These are phyloP conservation scores for Cynaeus angustus DNA, from an alignment of 2,888 invertebrate genomes.

Conservation along the genomic window DNA sequence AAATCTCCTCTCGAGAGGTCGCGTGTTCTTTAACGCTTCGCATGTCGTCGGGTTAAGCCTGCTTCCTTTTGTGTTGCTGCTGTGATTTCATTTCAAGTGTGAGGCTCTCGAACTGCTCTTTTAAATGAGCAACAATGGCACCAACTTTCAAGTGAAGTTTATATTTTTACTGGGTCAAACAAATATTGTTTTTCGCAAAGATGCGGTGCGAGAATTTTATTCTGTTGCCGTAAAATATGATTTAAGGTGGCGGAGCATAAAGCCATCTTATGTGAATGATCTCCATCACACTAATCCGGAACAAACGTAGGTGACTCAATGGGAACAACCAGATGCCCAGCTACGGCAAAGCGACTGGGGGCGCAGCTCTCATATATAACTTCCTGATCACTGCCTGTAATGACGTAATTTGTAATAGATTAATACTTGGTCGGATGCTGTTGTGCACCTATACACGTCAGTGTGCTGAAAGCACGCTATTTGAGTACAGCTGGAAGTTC, in stretches of 20 bases:
- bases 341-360: slow-evolving; percentile 43
- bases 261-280: slow-evolving; percentile 61
- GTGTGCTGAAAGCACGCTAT: slow-evolving; percentile 63
- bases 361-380: slow-evolving; percentile 63
- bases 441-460: slow-evolving; percentile 62
- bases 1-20: slow-evolving; percentile 47
- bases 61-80: slow-evolving; percentile 32
- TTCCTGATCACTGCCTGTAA: slow-evolving; percentile 70
- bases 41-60: slow-evolving; percentile 44
- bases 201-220: too few relatives aligned
- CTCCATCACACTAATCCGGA: slow-evolving; percentile 55
- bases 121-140: slow-evolving; percentile 41
- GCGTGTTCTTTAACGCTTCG: slow-evolving; percentile 50
- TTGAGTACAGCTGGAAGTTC: slow-evolving; percentile 63
- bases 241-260: slow-evolving; percentile 63
- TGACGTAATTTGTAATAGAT: slow-evolving; percentile 71
- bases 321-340: slow-evolving; percentile 61
- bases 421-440: slow-evolving; percentile 65
- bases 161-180: slow-evolving; percentile 4
- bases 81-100: slow-evolving; percentile 28
- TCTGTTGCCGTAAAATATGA: slow-evolving; percentile 32
- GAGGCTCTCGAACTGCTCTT: slow-evolving; percentile 41
- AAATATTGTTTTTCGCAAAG: background rate
- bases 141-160: slow-evolving; percentile 35
- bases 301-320: slow-evolving; percentile 64